phyloP scores from a whole-genome alignment of 1,140 invertebrate species.

The Drosophila virilis region DNA sequence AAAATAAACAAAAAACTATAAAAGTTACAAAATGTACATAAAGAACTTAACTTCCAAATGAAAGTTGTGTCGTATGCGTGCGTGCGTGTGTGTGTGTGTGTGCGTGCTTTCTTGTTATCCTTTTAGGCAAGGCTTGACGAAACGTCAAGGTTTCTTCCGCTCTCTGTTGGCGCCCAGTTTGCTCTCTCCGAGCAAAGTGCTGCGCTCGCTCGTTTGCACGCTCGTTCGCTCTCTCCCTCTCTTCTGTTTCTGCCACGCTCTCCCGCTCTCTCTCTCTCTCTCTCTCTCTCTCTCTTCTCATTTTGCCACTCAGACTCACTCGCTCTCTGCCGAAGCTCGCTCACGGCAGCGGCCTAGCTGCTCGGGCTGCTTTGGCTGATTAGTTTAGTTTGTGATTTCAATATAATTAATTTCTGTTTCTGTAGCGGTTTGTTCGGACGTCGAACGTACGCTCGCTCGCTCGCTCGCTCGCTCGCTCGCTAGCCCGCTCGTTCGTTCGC shows the following conservation, averaged over 20 bases:
- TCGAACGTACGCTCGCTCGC: slow-evolving; percentile 67
- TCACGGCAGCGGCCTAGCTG: slow-evolving; percentile 43
- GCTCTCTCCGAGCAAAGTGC: slow-evolving; percentile 6
- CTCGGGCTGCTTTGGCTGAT: slow-evolving; percentile 64
- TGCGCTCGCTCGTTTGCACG: background rate
- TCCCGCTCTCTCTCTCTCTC: slow-evolving; percentile 2
- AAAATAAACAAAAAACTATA: slow-evolving; percentile 24
- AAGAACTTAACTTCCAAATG: background rate
- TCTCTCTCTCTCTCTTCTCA: too few relatives aligned
- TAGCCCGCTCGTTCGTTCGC: slow-evolving; percentile 18
- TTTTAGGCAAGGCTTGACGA: slow-evolving; percentile 31
- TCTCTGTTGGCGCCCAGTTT: slow-evolving; percentile 11
- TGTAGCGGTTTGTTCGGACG: slow-evolving; percentile 73
- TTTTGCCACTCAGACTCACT: slow-evolving; percentile 1
- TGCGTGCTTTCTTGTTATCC: slow-evolving; percentile 14
- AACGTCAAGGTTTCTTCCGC: slow-evolving; percentile 33
- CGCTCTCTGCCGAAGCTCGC: slow-evolving; percentile 30
- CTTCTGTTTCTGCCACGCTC: background rate
- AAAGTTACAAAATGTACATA: slow-evolving; percentile 8
- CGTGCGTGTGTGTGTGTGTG: background rate
- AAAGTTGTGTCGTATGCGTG: background rate
- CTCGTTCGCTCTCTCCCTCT: background rate
- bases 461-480: slow-evolving; percentile 22
- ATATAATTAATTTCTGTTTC: slow-evolving; percentile 81
- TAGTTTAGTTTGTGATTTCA: slow-evolving; percentile 82